Base-by-base conservation (phyloP, 2,888 invertebrate species). In the Euzophera pinguis region DNA sequence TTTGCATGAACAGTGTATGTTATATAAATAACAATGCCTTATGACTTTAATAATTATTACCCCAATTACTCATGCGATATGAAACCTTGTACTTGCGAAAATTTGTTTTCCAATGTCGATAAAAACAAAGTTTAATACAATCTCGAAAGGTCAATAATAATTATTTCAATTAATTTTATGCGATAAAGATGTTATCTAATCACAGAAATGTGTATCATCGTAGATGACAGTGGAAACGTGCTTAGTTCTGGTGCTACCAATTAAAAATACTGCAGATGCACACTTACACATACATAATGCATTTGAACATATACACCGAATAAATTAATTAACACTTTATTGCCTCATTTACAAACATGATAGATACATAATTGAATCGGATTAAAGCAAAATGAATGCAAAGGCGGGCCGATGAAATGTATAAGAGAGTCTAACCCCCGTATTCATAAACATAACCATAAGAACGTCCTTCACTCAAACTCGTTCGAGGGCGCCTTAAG, bases 1-100 rank as follows among this genome's bases (percentile, higher is more conserved):
- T 45, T 45, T 32, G n/a, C 14, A 14, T 45, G 16, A 45, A 45
- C 32, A 39, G 29, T 45, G 32, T 34, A 45, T 32, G 32, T 45
- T 32, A 45, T 43, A 43, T 12, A 29, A 43, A 27, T 43, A 29
- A 43, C 13, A 27, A 43, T 14, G 45, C 32, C 32, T 45, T 32
- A 32, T 32, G 10, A 45, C 32, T 32, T 7, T 10, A 8, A 34
- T 14, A 32, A 32, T 45, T 45, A 16, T 9, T 45, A 32, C 8
- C 8, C 14, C n/a, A 32, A 32, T 45, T 45, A 14, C 29, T 14
- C 32, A 45, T 13, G 45, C 29, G 43, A 43, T 45, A 45, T 27
- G 42, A 27, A 37, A 12, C 12, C 13, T 3, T 10, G 16, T 45
- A 32, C 32, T 12, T 4, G 39, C n/a, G 32, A 32, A 32, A 45